Evolutionary conservation across 2,888 invertebrate genomes (phyloP), one percentile per base, ranked within the genome.

Genomic region (Crioceris asparagi): DNA sequence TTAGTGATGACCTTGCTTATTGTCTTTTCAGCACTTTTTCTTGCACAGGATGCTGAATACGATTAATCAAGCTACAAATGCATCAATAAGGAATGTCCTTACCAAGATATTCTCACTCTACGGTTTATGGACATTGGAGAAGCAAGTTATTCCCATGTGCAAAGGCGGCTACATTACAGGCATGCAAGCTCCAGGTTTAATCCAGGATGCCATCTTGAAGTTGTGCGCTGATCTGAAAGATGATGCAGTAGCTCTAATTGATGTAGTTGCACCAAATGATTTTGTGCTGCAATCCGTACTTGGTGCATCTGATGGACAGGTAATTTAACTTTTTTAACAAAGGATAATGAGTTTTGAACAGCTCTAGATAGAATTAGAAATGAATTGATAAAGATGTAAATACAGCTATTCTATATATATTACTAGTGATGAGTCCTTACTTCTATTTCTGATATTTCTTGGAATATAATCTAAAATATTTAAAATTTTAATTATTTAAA

Each of bases 271-370:
- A 0, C 90, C 88, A 2, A 82, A 86, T 0, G 93, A 93, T 67
- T 87, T 83, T 62, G 74, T 90, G 44, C 66, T 93, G 10, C 80
- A 82, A 54, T 92, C 91, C 1, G 77, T 83, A 1, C 69, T 94
- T n/a, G 93, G 91, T 21, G 68, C 71, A 53, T 77, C 86, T 4
- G 87, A 92, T 64, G 93, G 93, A 58, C 72, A 83, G 72, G 90
- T 86, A 64, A 55, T 56, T 41, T 14, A 25, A 12, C 25, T 3
- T 25, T 25, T 25, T 25, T 25, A 25, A 4, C 6, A 6, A 25
- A 25, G 3, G 25, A 6, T 11, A 25, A 12, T 25, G 3, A 3
- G n/a, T 6, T 3, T 25, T 3, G 25, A n/a, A 25, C 25, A 4
- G 25, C 4, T 25, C 25, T 11, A 25, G 3, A 25, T n/a, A n/a